Conservation (phyloP, 1,140 invertebrate genomes). For the Cherax destructor region DNA sequence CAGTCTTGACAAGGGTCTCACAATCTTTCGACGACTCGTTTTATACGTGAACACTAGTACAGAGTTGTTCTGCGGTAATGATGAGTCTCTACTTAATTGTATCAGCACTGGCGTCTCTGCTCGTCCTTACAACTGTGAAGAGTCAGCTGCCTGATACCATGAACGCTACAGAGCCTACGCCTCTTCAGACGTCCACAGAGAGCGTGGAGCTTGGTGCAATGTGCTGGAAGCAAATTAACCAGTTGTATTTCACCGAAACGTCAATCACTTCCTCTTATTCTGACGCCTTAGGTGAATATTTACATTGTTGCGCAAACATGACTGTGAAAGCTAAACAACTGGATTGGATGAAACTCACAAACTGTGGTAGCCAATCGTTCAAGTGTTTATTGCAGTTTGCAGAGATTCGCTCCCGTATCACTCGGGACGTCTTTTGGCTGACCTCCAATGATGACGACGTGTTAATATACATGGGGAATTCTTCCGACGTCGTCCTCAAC, state of each 20-base stretch:
- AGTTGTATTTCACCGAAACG: not conserved
- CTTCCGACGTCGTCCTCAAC: constrained; percentile 32
- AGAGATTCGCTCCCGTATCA: not conserved
- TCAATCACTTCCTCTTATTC: not conserved
- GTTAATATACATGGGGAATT: constrained; percentile 21
- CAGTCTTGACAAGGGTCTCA: no score
- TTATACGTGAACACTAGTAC: no score
- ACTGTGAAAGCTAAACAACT: not conserved
- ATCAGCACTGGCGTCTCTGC: no score
- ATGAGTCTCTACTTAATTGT: no score
- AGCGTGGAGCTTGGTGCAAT: not conserved
- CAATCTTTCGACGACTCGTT: no score
- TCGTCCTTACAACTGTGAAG: not conserved
- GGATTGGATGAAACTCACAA: not conserved
- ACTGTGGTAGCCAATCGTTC: not conserved
- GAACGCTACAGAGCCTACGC: not conserved
- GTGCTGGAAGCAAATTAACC: not conserved
- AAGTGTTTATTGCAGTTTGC: not conserved
- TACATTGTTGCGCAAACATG: not conserved
- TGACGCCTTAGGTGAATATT: not conserved
- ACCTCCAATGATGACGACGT: constrained; percentile 10
- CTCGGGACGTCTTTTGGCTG: constrained; percentile 38
- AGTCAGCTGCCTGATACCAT: not conserved
- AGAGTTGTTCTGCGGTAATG: no score
- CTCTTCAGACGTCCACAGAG: not conserved